phyloP scores from a whole-genome alignment of 2,888 invertebrate genomes.

The Leucophenga maculata region DNA sequence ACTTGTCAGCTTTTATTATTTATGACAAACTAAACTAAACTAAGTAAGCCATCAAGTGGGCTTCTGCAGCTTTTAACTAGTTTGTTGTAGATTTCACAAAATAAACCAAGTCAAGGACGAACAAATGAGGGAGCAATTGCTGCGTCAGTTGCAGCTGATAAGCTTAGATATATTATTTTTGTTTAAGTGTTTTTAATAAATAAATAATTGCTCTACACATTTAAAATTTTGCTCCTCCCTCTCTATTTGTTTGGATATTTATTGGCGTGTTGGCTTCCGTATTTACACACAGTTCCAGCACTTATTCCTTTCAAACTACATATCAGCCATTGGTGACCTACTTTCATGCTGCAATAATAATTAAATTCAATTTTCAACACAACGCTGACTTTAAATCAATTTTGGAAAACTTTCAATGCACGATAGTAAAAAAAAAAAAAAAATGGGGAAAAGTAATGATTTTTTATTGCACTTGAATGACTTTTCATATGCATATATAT shows the following conservation, averaged over 20 bases:
- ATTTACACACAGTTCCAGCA: not conserved
- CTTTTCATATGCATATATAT: not conserved
- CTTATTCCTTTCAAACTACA: not conserved
- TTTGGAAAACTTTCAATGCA: constrained; percentile 4
- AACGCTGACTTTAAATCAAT: not conserved
- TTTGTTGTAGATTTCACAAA: not conserved
- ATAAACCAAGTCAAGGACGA: not conserved
- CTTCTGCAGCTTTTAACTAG: not conserved
- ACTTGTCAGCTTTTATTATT: constrained; percentile 1
- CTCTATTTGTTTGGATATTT: not conserved
- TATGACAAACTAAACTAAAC: not conserved
- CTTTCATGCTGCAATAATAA: not conserved
- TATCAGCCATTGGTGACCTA: constrained; percentile 11
- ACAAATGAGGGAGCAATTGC: not conserved
- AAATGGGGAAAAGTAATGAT: not conserved
- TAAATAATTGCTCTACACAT: too few species aligned
- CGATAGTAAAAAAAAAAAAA: not conserved
- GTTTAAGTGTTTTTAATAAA: not conserved
- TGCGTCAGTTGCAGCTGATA: not conserved
- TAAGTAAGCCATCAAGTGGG: not conserved
- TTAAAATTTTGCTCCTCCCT: not conserved
- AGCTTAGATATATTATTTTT: not conserved
- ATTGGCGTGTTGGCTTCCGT: not conserved
- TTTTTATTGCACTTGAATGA: constrained; percentile 4
- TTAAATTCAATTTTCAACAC: constrained; percentile 14